Conservation (phyloP, 2,113 vertebrate species). For the Chelonoidis abingdonii region DNA sequence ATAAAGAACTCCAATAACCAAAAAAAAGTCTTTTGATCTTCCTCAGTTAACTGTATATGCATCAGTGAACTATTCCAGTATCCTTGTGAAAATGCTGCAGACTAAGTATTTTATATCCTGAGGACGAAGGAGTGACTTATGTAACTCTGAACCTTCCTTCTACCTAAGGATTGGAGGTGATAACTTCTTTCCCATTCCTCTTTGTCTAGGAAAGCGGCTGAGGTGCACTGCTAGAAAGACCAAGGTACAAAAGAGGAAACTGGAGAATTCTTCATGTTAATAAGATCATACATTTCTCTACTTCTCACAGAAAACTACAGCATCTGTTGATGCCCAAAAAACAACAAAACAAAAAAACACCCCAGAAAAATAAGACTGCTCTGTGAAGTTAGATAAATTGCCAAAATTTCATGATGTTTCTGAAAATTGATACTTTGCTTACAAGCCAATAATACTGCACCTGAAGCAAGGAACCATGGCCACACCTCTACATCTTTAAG, state of each 20-base stretch:
- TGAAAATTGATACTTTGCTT: background rate
- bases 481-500: background rate
- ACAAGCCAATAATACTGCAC: background rate
- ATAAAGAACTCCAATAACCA: background rate
- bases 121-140: background rate
- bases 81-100: background rate
- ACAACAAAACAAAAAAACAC: background rate
- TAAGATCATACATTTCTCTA: background rate
- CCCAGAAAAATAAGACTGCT: background rate
- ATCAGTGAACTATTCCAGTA: background rate
- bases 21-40: background rate
- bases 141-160: background rate
- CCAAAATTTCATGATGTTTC: background rate
- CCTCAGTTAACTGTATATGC: background rate
- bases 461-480: background rate
- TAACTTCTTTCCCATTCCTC: background rate
- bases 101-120: background rate
- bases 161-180: background rate
- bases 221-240: background rate
- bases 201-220: background rate
- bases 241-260: background rate
- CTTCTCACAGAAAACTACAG: background rate
- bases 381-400: background rate
- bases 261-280: background rate
- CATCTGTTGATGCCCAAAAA: background rate